A percentile compares a stretch with the other conserved stretches of the same genome.
Conservation (phyloP, 1,140 invertebrate species). For the Drosophila gunungcola region DNA sequence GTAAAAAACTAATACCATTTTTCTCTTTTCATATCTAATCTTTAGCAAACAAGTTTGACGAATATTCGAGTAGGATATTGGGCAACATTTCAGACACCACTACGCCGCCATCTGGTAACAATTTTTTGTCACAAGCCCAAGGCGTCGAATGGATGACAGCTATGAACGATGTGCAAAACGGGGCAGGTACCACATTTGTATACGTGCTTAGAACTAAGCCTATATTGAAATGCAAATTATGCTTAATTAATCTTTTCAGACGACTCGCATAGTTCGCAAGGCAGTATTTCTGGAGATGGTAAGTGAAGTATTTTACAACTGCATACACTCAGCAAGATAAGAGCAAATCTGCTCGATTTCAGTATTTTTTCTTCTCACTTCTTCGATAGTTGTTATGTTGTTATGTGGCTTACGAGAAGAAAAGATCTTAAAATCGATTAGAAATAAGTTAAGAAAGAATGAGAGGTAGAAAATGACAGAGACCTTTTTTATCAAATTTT, state of each 20-base stretch:
- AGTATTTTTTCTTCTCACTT: no score
- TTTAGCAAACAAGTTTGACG: conserved; percentile 67
- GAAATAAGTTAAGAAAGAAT: no score
- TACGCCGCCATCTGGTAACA: conserved; percentile 28
- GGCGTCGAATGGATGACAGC: conserved; percentile 72
- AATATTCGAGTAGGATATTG: conserved; percentile 53
- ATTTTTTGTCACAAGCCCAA: conserved; percentile 64
- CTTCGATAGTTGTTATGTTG: no score
- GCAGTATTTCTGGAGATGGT: conserved; percentile 81
- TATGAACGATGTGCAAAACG: conserved; percentile 65
- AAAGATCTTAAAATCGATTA: no score
- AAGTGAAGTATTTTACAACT: conserved; percentile 26
- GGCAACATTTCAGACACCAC: conserved; percentile 32
- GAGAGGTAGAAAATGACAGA: no score
- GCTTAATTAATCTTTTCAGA: conserved; percentile 46
- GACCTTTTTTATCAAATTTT: no score
- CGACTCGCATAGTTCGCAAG: conserved; percentile 80
- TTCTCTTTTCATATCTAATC: not conserved
- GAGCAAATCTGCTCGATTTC: no score
- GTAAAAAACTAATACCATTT: not conserved
- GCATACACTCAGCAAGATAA: no score
- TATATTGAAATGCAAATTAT: not conserved
- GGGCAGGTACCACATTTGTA: conserved; percentile 46
- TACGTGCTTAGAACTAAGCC: not conserved
- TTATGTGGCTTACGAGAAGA: no score